These are phyloP conservation scores for Erebia ligea DNA, from an alignment of 2,888 invertebrate species.

Conservation along the genomic window DNA sequence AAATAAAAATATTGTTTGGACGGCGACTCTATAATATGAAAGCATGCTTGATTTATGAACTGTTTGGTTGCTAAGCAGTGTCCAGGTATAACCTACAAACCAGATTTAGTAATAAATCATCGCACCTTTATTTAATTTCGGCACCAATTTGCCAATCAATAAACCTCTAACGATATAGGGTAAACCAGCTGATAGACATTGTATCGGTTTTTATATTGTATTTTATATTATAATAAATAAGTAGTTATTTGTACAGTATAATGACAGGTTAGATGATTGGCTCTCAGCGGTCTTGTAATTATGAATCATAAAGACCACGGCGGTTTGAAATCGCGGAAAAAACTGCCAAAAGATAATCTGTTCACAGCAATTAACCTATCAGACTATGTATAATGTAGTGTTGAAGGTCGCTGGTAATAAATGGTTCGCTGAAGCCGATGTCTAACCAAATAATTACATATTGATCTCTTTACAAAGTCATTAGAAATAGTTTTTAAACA, in stretches of 20 bases:
- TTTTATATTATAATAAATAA: conserved; percentile 59
- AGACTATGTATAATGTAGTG: conserved; percentile 64
- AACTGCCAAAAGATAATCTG: conserved; percentile 78
- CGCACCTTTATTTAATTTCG: conserved; percentile 35
- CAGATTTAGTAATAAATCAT: conserved; percentile 40
- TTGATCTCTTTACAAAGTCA: conserved; percentile 30
- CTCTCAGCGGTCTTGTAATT: conserved; percentile 74
- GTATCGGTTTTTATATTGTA: conserved; percentile 62
- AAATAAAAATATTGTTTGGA: too few species aligned
- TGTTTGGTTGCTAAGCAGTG: background rate
- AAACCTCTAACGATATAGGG: conserved; percentile 60
- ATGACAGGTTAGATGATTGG: conserved; percentile 78
- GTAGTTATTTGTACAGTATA: conserved; percentile 79
- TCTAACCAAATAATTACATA: conserved; percentile 24
- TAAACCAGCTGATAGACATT: conserved; percentile 48
- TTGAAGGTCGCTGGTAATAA: conserved; percentile 71
- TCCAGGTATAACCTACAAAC: conserved; percentile 24
- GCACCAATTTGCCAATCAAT: conserved; percentile 56
- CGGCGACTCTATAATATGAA: too few species aligned
- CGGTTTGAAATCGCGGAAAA: conserved; percentile 59
- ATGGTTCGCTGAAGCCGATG: conserved; percentile 49
- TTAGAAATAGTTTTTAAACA: conserved; percentile 14
- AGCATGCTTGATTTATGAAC: background rate
- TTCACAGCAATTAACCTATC: conserved; percentile 80
- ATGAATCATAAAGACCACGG: conserved; percentile 73